Evolutionary conservation across 2,888 invertebrate species (phyloP), one percentile per base, ranked within the genome.

Genomic region (Drosophila longiperda): DNA sequence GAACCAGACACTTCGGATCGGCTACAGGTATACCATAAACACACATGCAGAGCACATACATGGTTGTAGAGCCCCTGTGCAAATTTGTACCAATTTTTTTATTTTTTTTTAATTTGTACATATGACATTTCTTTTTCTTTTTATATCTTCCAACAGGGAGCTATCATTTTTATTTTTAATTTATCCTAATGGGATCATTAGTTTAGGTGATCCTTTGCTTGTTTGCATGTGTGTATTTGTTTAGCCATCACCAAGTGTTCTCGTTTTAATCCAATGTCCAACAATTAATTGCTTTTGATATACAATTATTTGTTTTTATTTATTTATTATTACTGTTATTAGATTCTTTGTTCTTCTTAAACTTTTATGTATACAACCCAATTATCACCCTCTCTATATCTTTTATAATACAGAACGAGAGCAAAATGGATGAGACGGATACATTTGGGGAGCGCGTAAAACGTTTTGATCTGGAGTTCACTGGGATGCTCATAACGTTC

Each of bases 381-480:
- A 5, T 29, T 29, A 29, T 29, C 4, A 29, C 5, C 29, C 9
- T 20, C 48, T 60, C 32, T 45, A 17, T 48, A 59, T 15, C 17
- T 17, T n/a, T 53, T 11, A 55, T n/a, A 55, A 80, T 71, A 9
- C 64, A 93, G 93, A 73, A 81, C 17, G 92, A 93, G 76, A 90
- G 90, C 50, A 71, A 74, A 3, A 69, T 92, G 67, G 91, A 90
- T 54, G 90, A 92, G 20, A 86, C 90, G 4, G 93, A 93, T 53
- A 93, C 93, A 9, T 93, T 93, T 78, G 91, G 91, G 1, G 92
- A 93, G 75, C 86, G 91, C 20, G 92, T 93, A 2, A 91, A 90
- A 63, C 88, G 90, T 9, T 93, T 92, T 63, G 93, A 93, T 84
- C 71, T 92, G 49, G 91, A 92, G 68, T 93, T 93, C 62, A 92